Evolutionary conservation across 2,797 vertebrate genomes (phyloP), one percentile per base, ranked within the genome.

Genomic region (Intellagama lesueurii): DNA sequence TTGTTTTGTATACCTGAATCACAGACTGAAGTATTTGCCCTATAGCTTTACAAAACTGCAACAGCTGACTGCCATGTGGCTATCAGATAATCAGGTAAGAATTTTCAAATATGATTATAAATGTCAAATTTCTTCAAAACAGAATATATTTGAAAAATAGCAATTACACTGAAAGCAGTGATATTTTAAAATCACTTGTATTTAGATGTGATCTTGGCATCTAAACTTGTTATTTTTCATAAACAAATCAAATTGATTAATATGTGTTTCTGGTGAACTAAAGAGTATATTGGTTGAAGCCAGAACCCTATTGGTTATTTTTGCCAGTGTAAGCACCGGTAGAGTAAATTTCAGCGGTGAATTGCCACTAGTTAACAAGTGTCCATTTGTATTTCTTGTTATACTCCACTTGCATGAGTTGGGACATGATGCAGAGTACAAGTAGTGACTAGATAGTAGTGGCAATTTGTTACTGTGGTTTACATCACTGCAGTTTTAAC

Each of bases 41-140:
- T 99, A 98, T 97, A 99, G 97, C 89, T 99, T 99, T 96, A 99
- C 98, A 91, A 98, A 98, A 92, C 97, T 99, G 83, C 98, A 97
- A 83, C 98, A 99, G 82, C 98, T 99, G 96, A 99, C 99, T 79
- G 99, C 99, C 24, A 99, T 99, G 98, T 99, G 99, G 99, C 97
- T 99, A 82, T 99, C 99, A 86, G 99, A 99, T 96, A 99, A 99
- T 95, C 99, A 99, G 98, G 99, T 99, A 92, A 93, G 88, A 85
- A 81, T 87, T 68, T 85, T 94, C 73, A 78, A 69, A 81, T 35
- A 17, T 35, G n/a, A 83, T 80, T 64, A 86, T 35, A 69, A n/a
- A 72, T 56, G 60, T 0, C 87, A 80, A 81, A 84, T 77, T 91
- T 5, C 26, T 89, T 35, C 11, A 35, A 28, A 56, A 68, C 81